Evolutionary conservation across 1,140 invertebrate genomes (phyloP).

Genomic region (Galleria mellonella): DNA sequence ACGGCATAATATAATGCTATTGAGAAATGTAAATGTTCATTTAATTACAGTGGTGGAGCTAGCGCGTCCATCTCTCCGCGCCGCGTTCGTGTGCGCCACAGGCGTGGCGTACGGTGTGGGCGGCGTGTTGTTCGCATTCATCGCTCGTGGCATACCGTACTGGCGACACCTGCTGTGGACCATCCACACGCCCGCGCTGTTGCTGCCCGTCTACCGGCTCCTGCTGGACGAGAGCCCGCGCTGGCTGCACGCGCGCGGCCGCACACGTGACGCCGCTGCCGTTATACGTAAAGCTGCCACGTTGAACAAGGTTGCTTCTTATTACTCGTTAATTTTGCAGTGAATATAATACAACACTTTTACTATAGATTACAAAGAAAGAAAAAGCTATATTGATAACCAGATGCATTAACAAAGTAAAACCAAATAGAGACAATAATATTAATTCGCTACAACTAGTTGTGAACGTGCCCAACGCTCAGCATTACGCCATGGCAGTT

Average conservation of each 20-base stretch:
- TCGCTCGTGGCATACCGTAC: conserved; percentile 29
- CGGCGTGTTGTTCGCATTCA: conserved; percentile 40
- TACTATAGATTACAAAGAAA: no score
- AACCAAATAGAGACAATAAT: no score
- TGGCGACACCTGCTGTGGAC: conserved; percentile 41
- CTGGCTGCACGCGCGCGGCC: conserved; percentile 80
- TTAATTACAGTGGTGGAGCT: conserved; percentile 51
- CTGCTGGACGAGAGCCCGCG: conserved; percentile 53
- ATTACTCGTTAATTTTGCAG: no score
- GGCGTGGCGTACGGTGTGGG: conserved; percentile 53
- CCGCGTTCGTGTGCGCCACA: conserved; percentile 47
- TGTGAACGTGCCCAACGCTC: no score
- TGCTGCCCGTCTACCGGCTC: conserved; percentile 47
- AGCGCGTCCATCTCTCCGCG: conserved; percentile 44
- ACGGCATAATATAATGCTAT: no score
- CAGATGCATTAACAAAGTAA: no score
- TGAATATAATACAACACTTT: no score
- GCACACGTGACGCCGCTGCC: conserved; percentile 6
- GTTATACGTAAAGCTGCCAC: conserved; percentile 37
- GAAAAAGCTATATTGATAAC: no score
- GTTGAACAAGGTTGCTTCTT: conserved; percentile 43
- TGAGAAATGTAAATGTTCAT: no score
- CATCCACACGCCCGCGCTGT: conserved; percentile 44
- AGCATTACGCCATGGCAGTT: no score
- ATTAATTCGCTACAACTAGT: no score